phyloP scores from a whole-genome alignment of 2,113 vertebrate genomes.

The Anguilla japonica region DNA sequence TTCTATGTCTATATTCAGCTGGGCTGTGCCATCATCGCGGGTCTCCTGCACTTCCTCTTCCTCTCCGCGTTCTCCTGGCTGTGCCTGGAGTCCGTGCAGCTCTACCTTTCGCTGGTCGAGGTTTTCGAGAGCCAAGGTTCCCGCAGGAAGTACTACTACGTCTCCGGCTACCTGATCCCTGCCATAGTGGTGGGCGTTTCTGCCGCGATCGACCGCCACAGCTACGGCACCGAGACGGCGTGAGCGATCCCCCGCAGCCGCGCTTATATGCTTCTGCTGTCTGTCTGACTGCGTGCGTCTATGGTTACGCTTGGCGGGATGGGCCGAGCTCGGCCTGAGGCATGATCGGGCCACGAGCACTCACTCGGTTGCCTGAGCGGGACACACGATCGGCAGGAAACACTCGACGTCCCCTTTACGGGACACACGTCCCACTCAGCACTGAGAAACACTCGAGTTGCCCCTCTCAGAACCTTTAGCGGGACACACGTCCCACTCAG shows the following conservation, averaged over 20 bases:
- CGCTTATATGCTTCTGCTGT: background rate
- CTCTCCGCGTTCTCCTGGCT: conserved; percentile 98
- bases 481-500: no score
- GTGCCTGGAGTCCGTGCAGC: conserved; percentile 96
- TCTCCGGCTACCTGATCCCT: conserved; percentile 92
- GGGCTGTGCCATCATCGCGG: conserved; percentile 92
- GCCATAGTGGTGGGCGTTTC: conserved; percentile 91
- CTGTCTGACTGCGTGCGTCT: background rate
- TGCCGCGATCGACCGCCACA: conserved; percentile 92
- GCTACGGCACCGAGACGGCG: conserved; percentile 92
- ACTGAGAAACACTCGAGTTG: no score
- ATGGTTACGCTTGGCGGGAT: background rate
- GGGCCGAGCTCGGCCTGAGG: background rate
- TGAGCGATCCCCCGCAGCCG: conserved; percentile 69
- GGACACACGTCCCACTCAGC: no score
- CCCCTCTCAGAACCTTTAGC: no score
- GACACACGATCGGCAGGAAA: no score
- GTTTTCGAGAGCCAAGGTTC: conserved; percentile 99
- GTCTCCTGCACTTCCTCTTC: conserved; percentile 96
- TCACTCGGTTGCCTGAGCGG: no score
- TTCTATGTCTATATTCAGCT: conserved; percentile 68
- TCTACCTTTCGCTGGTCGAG: conserved; percentile 97
- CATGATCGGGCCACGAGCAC: background rate
- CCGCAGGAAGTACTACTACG: conserved; percentile 94
- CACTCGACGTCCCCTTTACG: no score